Base-by-base conservation (phyloP, 2,888 invertebrate genomes). In the Campaea margaritaria region DNA sequence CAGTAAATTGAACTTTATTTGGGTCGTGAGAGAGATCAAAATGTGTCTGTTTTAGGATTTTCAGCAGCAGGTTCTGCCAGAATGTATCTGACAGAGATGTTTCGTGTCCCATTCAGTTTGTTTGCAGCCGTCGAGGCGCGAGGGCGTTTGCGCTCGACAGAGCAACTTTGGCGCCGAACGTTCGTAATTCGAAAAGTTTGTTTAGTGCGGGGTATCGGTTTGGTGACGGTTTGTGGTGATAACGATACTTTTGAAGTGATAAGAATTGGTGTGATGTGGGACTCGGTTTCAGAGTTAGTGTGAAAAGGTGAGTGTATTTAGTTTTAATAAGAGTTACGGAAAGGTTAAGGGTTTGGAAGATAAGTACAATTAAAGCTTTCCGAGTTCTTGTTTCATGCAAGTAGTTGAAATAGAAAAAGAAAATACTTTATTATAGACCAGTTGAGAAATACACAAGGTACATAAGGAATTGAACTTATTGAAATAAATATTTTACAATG, bases 161-260 rank as follows among this genome's bases (percentile, higher is more conserved):
- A 31, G 21, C 31, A 41, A 53, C 53, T 60, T 61, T 45, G 50
- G 51, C 62, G 62, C 60, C n/a, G n/a, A n/a, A 57, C 42, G 57
- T 63, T 66, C 62, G 64, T 46, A 46, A 54, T 62, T 58, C 14
- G 15, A 52, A 68, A 68, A 66, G 56, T 66, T 66, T 52, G 15
- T 5, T 36, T 46, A 41, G 57, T 58, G 31, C 51, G 41, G 49
- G 48, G 45, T 54, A 46, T 62, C 53, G 50, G 42, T 64, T 60
- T 12, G 43, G 46, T 43, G 50, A 47, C 39, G 58, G 46, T 58
- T 65, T 52, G 49, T 47, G 21, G 16, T 43, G 36, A 31, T 27
- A 34, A 43, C 28, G 16, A 39, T 21, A 41, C 39, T 50, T 43
- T 52, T 27, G 34, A 43, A 38, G 36, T 34, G 43, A 15, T 15